Percentiles rank a stretch among this genome's conserved stretches.
Conservation (phyloP, 2,113 vertebrate genomes). For the Carassius gibelio region DNA sequence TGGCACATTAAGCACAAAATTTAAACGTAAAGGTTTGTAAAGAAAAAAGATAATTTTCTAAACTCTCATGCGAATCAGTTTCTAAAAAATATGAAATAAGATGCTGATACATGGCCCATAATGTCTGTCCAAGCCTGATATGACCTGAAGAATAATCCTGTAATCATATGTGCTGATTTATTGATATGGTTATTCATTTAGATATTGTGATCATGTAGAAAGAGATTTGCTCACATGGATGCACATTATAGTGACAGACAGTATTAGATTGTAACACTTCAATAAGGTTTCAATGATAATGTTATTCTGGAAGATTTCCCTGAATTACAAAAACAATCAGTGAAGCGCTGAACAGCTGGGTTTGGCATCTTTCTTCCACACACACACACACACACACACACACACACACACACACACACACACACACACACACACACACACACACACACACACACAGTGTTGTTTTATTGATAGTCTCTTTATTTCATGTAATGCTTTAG, state of each 20-base stretch:
- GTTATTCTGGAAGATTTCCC: neutral
- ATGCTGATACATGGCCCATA: neutral
- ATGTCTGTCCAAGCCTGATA: neutral
- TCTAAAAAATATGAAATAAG: neutral
- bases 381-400: neutral
- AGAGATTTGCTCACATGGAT: neutral
- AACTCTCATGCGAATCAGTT: neutral
- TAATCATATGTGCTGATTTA: neutral
- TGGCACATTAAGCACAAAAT: neutral
- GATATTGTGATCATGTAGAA: neutral
- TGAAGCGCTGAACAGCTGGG: slow-evolving; percentile 19
- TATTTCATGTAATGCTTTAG: neutral
- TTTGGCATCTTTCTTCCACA: neutral
- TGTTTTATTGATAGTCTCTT: neutral
- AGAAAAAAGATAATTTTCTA: neutral
- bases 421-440: neutral
- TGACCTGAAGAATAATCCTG: neutral
- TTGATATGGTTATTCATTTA: neutral
- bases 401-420: too few species aligned
- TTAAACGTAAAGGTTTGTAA: neutral
- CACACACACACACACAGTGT: neutral
- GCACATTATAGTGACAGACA: neutral
- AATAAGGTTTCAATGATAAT: neutral
- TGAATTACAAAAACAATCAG: slow-evolving; percentile 1
- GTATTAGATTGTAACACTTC: neutral